Percentiles rank a stretch among this genome's conserved stretches.
These are phyloP conservation scores for Cranoglanis bouderius DNA, from an alignment of 2,113 vertebrate genomes.

Conservation along the genomic window DNA sequence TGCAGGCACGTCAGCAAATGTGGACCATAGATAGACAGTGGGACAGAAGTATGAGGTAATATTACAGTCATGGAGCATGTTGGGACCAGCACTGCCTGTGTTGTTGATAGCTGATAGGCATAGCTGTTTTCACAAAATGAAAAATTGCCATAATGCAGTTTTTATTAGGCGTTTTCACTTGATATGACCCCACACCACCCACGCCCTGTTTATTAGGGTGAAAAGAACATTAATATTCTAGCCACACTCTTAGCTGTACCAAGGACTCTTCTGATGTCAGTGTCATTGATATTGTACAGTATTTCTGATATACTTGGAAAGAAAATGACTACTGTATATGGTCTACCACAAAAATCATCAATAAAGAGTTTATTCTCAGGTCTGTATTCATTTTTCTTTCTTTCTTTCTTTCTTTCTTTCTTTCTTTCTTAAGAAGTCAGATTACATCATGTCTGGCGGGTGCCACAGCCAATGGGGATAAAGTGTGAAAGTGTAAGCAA, in stretches of 20 bases:
- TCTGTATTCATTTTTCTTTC: not conserved
- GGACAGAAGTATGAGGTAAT: constrained; percentile 26
- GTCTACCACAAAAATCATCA: constrained; percentile 48
- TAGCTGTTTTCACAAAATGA: constrained; percentile 17
- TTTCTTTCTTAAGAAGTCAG: too few species aligned
- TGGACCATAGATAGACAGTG: constrained; percentile 13
- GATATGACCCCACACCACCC: constrained; percentile 26
- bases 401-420: too few species aligned
- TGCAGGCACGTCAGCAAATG: constrained; percentile 34
- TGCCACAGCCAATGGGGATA: not conserved
- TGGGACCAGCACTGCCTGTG: constrained; percentile 2
- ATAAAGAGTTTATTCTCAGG: constrained; percentile 56
- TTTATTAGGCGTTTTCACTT: constrained; percentile 15
- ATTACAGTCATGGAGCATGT: constrained; percentile 16
- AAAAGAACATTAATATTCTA: constrained; percentile 40
- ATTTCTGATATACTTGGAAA: constrained; percentile 55
- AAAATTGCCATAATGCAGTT: constrained; percentile 3
- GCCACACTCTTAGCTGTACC: constrained; percentile 46
- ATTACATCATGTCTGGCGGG: not conserved
- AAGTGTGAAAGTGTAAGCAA: not conserved
- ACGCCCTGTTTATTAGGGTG: constrained; percentile 44
- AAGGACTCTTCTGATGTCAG: constrained; percentile 51
- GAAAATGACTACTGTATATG: constrained; percentile 44
- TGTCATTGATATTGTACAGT: constrained; percentile 62
- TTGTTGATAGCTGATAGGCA: not conserved